Percentiles rank a stretch among this genome's conserved stretches.
Conservation (phyloP, 1,140 invertebrate genomes). For the Tetranychus urticae region DNA sequence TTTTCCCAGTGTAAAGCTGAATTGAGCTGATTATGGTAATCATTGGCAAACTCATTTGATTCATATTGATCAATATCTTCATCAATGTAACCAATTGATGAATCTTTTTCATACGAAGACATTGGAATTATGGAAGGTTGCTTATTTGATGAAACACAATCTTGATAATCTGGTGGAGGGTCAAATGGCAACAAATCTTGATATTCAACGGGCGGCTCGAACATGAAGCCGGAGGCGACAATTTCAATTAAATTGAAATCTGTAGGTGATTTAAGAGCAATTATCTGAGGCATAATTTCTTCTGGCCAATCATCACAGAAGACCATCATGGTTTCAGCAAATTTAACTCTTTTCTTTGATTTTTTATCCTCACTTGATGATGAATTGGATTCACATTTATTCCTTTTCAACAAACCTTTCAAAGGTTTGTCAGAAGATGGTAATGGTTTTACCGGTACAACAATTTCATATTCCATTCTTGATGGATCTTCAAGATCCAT, state of each 20-base stretch:
- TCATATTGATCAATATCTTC: conserved; percentile 3
- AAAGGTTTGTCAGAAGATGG: background rate
- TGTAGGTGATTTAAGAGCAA: conserved; percentile 9
- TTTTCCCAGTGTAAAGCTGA: conserved; percentile 5
- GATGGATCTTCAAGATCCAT: too few species aligned
- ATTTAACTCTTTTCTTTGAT: conserved; percentile 8
- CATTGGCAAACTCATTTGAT: background rate
- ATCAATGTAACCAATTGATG: conserved; percentile 4
- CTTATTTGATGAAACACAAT: background rate
- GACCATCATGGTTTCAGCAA: conserved; percentile 11
- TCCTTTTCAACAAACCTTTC: background rate
- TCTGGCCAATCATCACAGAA: conserved; percentile 10
- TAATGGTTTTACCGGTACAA: background rate
- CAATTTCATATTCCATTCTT: too few species aligned
- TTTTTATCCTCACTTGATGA: background rate
- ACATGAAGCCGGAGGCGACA: conserved; percentile 8
- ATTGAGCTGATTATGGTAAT: background rate
- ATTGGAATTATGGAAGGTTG: background rate
- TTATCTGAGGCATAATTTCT: conserved; percentile 10
- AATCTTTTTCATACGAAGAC: conserved; percentile 3
- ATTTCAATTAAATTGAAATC: conserved; percentile 10
- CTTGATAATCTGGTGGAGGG: conserved; percentile 10
- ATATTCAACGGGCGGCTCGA: conserved; percentile 11
- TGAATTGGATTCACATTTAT: background rate
- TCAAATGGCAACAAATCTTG: conserved; percentile 10